These are phyloP conservation scores for Delphinus delphis DNA, from an alignment of 2,113 vertebrate genomes.

Conservation along the genomic window DNA sequence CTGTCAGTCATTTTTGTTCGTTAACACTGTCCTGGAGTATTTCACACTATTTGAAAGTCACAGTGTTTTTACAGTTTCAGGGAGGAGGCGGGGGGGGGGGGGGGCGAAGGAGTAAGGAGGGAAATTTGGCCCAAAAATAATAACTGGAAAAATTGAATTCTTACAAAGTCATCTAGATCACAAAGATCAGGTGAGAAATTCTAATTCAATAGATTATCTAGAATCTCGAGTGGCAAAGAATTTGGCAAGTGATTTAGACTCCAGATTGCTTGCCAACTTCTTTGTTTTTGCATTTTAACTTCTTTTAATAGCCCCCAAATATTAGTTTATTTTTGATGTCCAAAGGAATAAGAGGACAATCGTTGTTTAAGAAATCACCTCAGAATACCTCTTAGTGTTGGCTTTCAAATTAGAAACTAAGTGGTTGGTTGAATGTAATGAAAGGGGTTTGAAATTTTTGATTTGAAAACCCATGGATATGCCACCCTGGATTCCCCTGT, in stretches of 20 bases:
- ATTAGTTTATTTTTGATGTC: background rate
- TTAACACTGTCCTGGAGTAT: background rate
- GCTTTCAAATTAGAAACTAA: background rate
- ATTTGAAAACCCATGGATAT: background rate
- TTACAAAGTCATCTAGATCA: background rate
- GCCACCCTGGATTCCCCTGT: background rate
- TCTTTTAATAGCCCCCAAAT: background rate
- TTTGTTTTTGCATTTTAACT: background rate
- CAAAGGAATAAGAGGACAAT: background rate
- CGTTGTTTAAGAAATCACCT: background rate
- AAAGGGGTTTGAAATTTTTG: background rate
- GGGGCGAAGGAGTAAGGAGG: background rate
- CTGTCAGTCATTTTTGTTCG: background rate
- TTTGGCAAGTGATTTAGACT: background rate
- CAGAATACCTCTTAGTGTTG: background rate
- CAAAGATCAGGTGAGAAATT: background rate
- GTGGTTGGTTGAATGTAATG: background rate
- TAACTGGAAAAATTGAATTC: background rate
- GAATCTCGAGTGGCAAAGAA: background rate
- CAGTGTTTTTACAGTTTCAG: background rate
- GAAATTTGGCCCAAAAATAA: background rate
- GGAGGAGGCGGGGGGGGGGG: background rate
- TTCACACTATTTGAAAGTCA: constrained; percentile 1
- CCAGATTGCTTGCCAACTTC: background rate
- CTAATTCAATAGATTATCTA: background rate